These are phyloP conservation scores for Dicentrarchus labrax DNA, from an alignment of 2,113 vertebrate genomes.

Conservation along the genomic window DNA sequence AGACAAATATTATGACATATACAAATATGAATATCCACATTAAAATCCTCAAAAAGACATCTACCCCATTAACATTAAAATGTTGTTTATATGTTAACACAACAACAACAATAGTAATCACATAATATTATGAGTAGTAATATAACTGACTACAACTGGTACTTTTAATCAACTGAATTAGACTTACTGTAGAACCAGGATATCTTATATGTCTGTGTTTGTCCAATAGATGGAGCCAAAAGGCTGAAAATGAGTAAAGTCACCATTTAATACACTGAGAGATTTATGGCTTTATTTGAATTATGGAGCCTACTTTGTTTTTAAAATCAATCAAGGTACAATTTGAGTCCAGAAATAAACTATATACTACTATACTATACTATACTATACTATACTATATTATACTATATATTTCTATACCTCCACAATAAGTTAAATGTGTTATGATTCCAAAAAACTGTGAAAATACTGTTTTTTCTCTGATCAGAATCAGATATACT, in stretches of 20 bases:
- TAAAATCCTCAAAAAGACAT: no score
- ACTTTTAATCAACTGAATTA: background rate
- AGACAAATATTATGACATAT: no score
- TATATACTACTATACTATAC: background rate
- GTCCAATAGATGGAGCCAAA: slow-evolving; percentile 39
- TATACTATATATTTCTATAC: background rate
- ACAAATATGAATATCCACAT: no score
- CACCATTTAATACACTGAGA: background rate
- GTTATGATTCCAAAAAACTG: background rate
- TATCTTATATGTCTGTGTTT: background rate
- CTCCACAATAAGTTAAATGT: background rate
- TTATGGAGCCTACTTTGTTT: background rate
- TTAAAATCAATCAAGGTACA: background rate
- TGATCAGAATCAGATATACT: no score
- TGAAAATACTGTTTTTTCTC: background rate
- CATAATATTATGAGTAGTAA: background rate
- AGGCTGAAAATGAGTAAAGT: background rate
- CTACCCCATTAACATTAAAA: background rate
- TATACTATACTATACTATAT: no score
- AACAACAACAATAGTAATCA: background rate
- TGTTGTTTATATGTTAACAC: background rate
- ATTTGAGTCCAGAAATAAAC: background rate
- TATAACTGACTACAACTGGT: background rate
- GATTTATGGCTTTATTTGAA: background rate
- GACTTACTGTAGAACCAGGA: no score